Base-by-base conservation (phyloP, 2,888 invertebrate genomes). In the Mythimna loreyi region DNA sequence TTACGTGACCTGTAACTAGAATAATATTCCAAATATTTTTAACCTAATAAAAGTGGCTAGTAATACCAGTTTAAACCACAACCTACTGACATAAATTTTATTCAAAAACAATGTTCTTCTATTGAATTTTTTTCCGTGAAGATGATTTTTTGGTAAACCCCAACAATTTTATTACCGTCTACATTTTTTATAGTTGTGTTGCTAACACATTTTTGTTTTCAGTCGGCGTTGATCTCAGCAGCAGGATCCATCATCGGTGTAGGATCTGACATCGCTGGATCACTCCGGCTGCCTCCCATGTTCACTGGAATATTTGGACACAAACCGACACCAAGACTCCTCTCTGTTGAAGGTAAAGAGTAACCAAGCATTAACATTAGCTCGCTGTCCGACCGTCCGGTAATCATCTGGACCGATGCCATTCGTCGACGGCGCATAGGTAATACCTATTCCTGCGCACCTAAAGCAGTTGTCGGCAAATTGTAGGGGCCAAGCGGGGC, bases 251-350 rank as follows among this genome's bases (percentile, higher is more conserved):
- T 98, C 6, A 95, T 98, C 40, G 98, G 99, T 11, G 94, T 99
- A 19, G 98, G 98, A 0, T 98, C 98, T 1, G 99, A 99, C 89
- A 97, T 99, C 62, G 98, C 98, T 0, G 99, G 99, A 0, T 99
- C 98, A 4, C 97, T 98, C 19, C 96, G 99, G 59, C 96, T 99
- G 86, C 99, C 99, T 0, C 97, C 98, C 2, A 98, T 98, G 96
- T 99, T 98, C 91, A 98, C 98, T 86, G 99, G 99, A 28, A 97
- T 99, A 66, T 99, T 97, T 94, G 99, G 99, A n/a, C 99, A 99
- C 90, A 99, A 99, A 88, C 98, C 99, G 0, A 97, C 98, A 53
- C 97, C 97, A 1, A 96, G 96, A 80, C 96, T 96, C 6, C 93
- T 98, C 4, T 97, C 97, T 1, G 93, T 96, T 69, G 94, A 96